These are phyloP conservation scores for Argyrosomus regius DNA, from an alignment of 2,797 vertebrate species.

Conservation along the genomic window DNA sequence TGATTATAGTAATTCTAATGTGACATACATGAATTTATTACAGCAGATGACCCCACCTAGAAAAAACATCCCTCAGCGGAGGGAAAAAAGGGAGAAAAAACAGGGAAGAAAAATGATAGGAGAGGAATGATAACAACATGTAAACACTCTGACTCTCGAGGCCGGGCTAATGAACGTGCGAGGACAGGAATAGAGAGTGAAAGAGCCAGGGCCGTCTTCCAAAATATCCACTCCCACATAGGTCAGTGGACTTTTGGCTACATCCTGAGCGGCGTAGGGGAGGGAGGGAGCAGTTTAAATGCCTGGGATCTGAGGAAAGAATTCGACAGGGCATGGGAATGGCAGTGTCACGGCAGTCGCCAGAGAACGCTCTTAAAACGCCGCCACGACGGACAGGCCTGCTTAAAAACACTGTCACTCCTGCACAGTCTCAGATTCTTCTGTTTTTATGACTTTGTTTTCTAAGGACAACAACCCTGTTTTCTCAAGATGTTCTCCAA, in stretches of 20 bases:
- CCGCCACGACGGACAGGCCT: constrained; percentile 77
- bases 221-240: constrained; percentile 91
- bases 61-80: constrained; percentile 51
- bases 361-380: constrained; percentile 94
- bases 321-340: constrained; percentile 97
- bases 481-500: constrained; percentile 76
- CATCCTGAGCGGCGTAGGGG: constrained; percentile 92
- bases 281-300: constrained; percentile 86
- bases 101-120: constrained; percentile 76
- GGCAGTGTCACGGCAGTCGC: constrained; percentile 90
- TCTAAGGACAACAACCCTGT: constrained; percentile 60
- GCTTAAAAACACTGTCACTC: constrained; percentile 69
- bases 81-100: constrained; percentile 58
- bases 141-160: constrained; percentile 86
- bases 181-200: constrained; percentile 84
- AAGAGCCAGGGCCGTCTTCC: constrained; percentile 83
- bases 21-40: constrained; percentile 71
- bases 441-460: constrained; percentile 74
- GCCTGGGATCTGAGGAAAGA: constrained; percentile 90
- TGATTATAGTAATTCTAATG: constrained; percentile 61
- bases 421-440: constrained; percentile 66
- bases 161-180: constrained; percentile 89
- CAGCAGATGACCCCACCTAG: constrained; percentile 73
- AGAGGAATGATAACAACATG: constrained; percentile 82
- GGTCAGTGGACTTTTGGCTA: constrained; percentile 95